Evolutionary conservation across 2,888 invertebrate species (phyloP).

Genomic region (Pammene aurita): DNA sequence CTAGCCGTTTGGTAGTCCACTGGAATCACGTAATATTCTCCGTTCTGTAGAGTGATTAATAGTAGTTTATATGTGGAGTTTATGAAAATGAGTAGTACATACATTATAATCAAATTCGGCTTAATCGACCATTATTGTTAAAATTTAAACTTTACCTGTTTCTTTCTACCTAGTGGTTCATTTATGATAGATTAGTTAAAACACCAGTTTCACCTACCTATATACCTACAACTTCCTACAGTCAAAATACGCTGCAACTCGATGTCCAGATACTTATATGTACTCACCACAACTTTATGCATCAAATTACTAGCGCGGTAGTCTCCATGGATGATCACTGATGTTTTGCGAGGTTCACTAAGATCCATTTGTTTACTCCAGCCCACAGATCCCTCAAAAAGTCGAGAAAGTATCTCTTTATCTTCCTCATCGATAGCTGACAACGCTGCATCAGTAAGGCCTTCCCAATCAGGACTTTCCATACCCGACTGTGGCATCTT

Average conservation of each 20-base stretch:
- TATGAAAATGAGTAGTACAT: too few species aligned
- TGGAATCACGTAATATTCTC: constrained; percentile 8
- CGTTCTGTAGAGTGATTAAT: not conserved
- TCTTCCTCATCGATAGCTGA: constrained; percentile 22
- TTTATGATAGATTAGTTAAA: too few species aligned
- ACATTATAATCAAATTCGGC: too few species aligned
- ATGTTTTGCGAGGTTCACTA: constrained; percentile 5
- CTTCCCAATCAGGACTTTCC: not conserved
- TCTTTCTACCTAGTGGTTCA: too few species aligned
- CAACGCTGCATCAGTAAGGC: constrained; percentile 11
- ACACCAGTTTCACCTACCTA: too few species aligned
- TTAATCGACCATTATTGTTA: too few species aligned
- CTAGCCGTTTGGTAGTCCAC: constrained; percentile 28
- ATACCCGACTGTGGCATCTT: not conserved
- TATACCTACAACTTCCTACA: too few species aligned
- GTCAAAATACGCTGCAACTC: too few species aligned
- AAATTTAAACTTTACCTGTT: too few species aligned
- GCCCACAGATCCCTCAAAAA: constrained; percentile 3
- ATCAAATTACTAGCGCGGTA: constrained; percentile 25
- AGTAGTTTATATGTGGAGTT: too few species aligned
- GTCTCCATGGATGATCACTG: constrained; percentile 20
- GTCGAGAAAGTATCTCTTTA: not conserved
- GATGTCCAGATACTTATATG: too few species aligned
- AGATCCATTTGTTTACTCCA: constrained; percentile 1
- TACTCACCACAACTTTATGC: constrained; percentile 19